phyloP scores from a whole-genome alignment of 2,797 vertebrate species.

The Hyperoplus immaculatus region DNA sequence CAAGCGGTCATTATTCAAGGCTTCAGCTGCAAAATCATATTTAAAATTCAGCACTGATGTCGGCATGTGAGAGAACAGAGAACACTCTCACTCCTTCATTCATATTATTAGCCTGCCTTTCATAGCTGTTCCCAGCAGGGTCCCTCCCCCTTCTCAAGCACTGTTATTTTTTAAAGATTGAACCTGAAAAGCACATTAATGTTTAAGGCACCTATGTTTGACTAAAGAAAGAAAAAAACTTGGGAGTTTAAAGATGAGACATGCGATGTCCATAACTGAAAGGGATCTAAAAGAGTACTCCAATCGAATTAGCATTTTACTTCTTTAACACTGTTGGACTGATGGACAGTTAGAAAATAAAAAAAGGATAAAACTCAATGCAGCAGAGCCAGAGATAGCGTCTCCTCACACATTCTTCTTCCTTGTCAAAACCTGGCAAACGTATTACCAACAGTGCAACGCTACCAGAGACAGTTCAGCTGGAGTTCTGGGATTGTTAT shows the following conservation, averaged over 20 bases:
- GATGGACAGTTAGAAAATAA: background rate
- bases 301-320: background rate
- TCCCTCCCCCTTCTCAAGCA: background rate
- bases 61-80: conserved; percentile 16
- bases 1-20: conserved; percentile 27
- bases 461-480: too few species aligned
- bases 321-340: background rate
- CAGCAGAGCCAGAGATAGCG: background rate
- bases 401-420: background rate
- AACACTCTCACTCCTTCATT: conserved; percentile 2
- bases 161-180: background rate
- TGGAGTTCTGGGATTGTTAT: background rate
- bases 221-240: background rate
- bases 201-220: background rate
- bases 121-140: background rate
- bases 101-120: conserved; percentile 18
- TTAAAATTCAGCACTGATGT: conserved; percentile 20
- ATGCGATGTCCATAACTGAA: background rate
- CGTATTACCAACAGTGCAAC: background rate
- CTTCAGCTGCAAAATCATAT: conserved; percentile 15
- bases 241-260: background rate
- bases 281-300: background rate
- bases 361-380: background rate
- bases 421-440: background rate
- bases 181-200: background rate